Evolutionary conservation across 2,113 vertebrate species (phyloP).

Genomic region (Rostratula benghalensis): DNA sequence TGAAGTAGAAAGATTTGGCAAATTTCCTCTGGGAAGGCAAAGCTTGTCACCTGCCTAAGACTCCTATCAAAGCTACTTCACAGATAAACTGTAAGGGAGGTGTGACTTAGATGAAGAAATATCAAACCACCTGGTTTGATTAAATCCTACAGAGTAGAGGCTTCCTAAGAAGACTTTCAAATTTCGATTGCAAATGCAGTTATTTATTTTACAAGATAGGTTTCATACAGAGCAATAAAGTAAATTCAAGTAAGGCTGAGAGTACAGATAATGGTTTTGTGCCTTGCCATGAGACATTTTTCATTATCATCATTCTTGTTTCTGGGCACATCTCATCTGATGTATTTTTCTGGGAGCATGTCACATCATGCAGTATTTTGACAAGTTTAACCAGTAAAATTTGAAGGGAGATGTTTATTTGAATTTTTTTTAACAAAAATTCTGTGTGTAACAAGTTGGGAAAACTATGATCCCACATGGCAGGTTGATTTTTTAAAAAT

Average conservation of each 20-base stretch:
- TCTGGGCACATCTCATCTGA: background rate
- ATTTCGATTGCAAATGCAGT: background rate
- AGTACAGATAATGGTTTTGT: background rate
- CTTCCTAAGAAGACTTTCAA: background rate
- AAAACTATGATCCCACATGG: background rate
- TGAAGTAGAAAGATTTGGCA: background rate
- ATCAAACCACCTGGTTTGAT: background rate
- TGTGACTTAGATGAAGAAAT: background rate
- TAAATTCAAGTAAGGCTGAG: background rate
- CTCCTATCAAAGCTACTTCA: background rate
- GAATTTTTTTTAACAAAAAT: background rate
- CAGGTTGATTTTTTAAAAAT: background rate
- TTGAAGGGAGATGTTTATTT: background rate
- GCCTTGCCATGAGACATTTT: background rate
- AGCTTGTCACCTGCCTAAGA: background rate
- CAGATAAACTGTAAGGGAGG: background rate
- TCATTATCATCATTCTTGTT: background rate
- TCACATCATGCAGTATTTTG: background rate
- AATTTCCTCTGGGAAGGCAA: background rate
- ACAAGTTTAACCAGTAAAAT: background rate
- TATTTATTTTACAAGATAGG: background rate
- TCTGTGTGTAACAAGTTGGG: background rate
- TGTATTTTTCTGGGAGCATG: background rate
- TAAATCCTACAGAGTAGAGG: background rate
- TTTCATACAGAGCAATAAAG: background rate